A percentile compares a stretch with the other conserved stretches of the same genome.
phyloP scores from a whole-genome alignment of 2,113 vertebrate species.

The Nyctereutes procyonoides region DNA sequence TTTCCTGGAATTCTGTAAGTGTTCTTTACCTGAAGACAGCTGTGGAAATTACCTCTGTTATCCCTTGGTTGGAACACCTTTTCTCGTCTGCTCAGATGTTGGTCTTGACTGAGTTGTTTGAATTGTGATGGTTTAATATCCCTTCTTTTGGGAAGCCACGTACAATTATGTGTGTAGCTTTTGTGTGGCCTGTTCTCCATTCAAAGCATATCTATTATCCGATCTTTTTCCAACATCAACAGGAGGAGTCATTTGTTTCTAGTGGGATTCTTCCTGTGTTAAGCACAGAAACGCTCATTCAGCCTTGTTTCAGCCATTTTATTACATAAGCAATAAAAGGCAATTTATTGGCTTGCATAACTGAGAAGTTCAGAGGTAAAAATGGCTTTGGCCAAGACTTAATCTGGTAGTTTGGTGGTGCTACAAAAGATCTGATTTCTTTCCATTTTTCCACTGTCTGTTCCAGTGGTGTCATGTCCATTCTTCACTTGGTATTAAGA shows the following conservation, averaged over 20 bases:
- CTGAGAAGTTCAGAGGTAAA: neutral
- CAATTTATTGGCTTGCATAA: neutral
- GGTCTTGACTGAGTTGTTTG: neutral
- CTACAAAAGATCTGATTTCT: neutral
- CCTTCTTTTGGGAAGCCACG: neutral
- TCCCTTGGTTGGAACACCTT: neutral
- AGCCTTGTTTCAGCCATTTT: neutral
- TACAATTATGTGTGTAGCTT: neutral
- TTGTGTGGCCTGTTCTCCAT: neutral
- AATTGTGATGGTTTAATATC: neutral
- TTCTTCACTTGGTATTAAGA: neutral
- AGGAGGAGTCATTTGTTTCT: neutral
- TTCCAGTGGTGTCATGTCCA: neutral
- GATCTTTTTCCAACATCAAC: neutral
- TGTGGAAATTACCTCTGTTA: neutral
- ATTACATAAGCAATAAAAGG: neutral
- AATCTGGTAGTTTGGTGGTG: neutral
- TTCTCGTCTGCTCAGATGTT: neutral
- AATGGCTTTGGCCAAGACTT: neutral
- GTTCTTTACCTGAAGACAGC: neutral
- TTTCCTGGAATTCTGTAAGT: neutral
- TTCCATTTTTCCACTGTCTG: neutral
- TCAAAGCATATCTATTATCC: neutral
- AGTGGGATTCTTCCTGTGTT: neutral
- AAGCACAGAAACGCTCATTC: neutral